A percentile compares a stretch with the other conserved stretches of the same genome.
Evolutionary conservation across 2,113 vertebrate genomes (phyloP).

Genomic region (Phyllostomus hastatus): DNA sequence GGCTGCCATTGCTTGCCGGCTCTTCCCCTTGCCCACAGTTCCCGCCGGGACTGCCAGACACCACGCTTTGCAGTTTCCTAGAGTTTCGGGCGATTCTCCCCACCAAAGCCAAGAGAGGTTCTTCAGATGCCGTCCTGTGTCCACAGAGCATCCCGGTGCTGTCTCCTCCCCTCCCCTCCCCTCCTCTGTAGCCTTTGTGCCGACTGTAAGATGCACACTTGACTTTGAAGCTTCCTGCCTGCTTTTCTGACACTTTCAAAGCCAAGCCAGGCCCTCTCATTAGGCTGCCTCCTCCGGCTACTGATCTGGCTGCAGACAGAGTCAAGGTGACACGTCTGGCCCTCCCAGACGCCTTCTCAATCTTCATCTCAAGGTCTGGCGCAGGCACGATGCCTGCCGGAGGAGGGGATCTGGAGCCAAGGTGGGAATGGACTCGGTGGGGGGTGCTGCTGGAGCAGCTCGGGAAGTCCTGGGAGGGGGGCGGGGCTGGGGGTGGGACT

Average conservation of each 20-base stretch:
- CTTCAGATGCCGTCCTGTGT: neutral
- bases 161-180: neutral
- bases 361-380: neutral
- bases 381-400: neutral
- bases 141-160: accelerated
- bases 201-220: neutral
- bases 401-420: neutral
- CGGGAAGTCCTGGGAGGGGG: neutral
- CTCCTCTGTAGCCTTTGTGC: neutral
- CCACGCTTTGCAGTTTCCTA: neutral
- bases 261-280: neutral
- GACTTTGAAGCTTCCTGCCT: neutral
- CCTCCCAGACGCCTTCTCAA: neutral
- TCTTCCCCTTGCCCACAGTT: neutral
- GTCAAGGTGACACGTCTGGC: neutral
- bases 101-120: neutral
- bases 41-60: neutral
- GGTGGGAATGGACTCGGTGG: accelerated
- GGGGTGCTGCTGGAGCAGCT: neutral
- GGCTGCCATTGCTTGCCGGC: accelerated
- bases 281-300: neutral
- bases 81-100: neutral
- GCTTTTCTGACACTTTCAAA: neutral
- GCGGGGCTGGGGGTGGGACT: neutral
- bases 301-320: neutral